phyloP scores from a whole-genome alignment of 1,140 invertebrate genomes.

The Luehdorfia chinensis region DNA sequence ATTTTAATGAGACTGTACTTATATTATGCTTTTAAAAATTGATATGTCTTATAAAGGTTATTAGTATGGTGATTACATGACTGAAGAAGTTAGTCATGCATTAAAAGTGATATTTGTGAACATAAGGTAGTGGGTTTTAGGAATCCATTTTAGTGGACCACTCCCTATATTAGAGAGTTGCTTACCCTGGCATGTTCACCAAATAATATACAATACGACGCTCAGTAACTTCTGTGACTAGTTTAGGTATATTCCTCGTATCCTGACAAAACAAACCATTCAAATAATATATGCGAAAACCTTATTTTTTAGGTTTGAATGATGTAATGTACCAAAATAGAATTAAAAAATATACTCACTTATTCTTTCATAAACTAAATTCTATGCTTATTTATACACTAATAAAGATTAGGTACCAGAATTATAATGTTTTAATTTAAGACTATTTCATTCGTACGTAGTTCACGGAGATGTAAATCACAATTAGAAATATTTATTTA shows the following conservation, averaged over 20 bases:
- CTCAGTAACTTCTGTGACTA: slow-evolving; percentile 43
- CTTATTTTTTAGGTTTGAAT: slow-evolving; percentile 18
- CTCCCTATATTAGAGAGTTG: slow-evolving; percentile 48
- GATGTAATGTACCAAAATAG: slow-evolving; percentile 49
- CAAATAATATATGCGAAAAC: background rate
- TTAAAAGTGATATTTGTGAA: slow-evolving; percentile 8
- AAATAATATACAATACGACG: slow-evolving; percentile 21
- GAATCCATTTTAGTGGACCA: slow-evolving; percentile 30
- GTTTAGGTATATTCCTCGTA: background rate
- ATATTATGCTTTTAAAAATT: background rate
- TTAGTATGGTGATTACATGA: slow-evolving; percentile 5
- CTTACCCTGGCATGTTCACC: slow-evolving; percentile 70
- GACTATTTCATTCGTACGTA: too few species aligned
- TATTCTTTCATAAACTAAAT: background rate
- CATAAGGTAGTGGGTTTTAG: slow-evolving; percentile 13
- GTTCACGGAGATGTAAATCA: too few species aligned
- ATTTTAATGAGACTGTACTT: too few species aligned
- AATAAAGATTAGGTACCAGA: too few species aligned
- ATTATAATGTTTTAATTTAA: too few species aligned
- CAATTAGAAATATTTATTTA: too few species aligned
- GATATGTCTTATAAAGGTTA: slow-evolving; percentile 1
- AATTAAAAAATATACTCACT: slow-evolving; percentile 11
- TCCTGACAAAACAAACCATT: slow-evolving; percentile 11
- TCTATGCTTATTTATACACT: too few species aligned
- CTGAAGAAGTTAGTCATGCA: background rate